Evolutionary conservation across 1,140 invertebrate species (phyloP).

Genomic region (Drosophila kikkawai): DNA sequence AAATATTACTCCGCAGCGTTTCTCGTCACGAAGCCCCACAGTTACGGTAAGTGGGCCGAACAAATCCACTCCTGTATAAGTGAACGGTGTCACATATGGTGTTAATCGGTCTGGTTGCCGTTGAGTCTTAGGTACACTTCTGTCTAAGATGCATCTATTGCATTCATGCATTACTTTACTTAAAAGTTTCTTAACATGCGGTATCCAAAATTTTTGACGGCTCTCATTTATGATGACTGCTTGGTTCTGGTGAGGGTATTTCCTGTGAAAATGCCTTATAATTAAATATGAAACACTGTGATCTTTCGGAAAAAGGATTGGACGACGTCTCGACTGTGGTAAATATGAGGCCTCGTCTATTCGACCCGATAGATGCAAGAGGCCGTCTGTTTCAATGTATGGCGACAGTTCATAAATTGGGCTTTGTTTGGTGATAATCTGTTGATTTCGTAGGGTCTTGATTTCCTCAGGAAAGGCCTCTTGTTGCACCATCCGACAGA

Average conservation of each 20-base stretch:
- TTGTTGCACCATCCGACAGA: background rate
- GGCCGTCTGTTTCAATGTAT: background rate
- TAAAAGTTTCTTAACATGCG: too few species aligned
- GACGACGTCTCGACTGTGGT: background rate
- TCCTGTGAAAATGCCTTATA: background rate
- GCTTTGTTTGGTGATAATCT: background rate
- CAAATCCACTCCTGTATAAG: background rate
- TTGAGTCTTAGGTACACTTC: too few species aligned
- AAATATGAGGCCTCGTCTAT: too few species aligned
- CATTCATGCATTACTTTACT: slow-evolving; percentile 4
- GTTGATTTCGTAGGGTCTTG: background rate
- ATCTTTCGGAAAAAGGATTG: too few species aligned
- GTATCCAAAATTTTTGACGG: background rate
- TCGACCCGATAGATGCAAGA: background rate
- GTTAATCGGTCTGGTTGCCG: too few species aligned
- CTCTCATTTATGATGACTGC: slow-evolving; percentile 4
- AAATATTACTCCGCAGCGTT: background rate
- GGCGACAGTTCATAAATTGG: background rate
- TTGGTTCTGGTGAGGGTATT: background rate
- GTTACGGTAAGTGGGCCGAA: background rate
- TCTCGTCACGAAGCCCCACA: background rate
- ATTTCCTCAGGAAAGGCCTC: background rate
- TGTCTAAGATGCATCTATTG: too few species aligned
- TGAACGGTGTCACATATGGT: slow-evolving; percentile 1
- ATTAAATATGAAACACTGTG: background rate